phyloP scores from a whole-genome alignment of 2,888 invertebrate genomes.

The Bruchidius siliquastri region DNA sequence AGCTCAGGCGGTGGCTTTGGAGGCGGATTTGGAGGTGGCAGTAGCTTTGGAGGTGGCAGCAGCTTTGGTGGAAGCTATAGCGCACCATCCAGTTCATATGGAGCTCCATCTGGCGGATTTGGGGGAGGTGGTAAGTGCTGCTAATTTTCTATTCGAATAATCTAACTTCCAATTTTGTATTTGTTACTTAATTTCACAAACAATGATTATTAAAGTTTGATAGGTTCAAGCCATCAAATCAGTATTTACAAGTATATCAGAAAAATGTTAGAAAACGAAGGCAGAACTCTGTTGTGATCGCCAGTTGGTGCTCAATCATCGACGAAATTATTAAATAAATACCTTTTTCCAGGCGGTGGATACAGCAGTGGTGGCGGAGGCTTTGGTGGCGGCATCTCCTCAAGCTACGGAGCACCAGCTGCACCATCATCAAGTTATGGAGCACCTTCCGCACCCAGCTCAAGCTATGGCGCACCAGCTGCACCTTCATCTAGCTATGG shows the following conservation, averaged over 20 bases:
- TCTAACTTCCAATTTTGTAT: no score
- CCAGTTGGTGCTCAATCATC: no score
- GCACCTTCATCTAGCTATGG: slow-evolving; percentile 35
- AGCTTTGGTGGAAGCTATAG: slow-evolving; percentile 10
- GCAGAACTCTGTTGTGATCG: no score
- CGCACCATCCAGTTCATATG: slow-evolving; percentile 6
- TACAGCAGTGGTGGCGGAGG: slow-evolving; percentile 41
- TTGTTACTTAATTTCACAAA: no score
- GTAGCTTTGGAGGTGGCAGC: slow-evolving; percentile 13
- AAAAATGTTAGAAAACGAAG: no score
- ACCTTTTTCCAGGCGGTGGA: slow-evolving; percentile 1
- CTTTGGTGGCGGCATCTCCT: slow-evolving; percentile 23
- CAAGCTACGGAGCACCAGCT: slow-evolving; percentile 41
- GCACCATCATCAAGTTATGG: slow-evolving; percentile 28
- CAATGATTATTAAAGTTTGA: no score
- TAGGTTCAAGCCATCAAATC: no score
- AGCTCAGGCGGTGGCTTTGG: neutral
- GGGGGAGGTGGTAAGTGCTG: slow-evolving; percentile 4
- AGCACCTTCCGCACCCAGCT: slow-evolving; percentile 39
- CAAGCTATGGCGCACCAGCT: slow-evolving; percentile 34
- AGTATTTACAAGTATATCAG: no score
- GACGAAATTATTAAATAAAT: no score
- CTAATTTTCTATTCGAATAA: neutral
- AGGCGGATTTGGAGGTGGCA: neutral
- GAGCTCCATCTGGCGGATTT: slow-evolving; percentile 15